These are phyloP conservation scores for Sinodicranocentrus sp. DNA, from an alignment of 2,888 invertebrate species.

Conservation along the genomic window DNA sequence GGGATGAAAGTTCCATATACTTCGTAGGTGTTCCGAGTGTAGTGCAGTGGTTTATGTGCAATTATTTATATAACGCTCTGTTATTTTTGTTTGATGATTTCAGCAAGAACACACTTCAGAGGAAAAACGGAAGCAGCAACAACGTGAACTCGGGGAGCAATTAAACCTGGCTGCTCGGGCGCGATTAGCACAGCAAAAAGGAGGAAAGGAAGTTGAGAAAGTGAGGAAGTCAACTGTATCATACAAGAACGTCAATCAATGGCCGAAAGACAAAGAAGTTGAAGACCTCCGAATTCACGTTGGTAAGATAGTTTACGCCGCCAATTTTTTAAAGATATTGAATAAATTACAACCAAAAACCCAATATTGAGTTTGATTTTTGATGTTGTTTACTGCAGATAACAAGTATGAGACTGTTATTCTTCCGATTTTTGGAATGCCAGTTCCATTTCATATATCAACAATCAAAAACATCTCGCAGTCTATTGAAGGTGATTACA, in stretches of 20 bases:
- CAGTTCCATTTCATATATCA: slow-evolving; percentile 99
- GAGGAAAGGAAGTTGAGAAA: slow-evolving; percentile 91
- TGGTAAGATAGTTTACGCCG: too few relatives aligned
- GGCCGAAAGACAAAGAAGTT: slow-evolving; percentile 96
- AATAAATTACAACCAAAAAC: too few relatives aligned
- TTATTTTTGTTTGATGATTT: slow-evolving; percentile 47
- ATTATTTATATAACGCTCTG: not conserved
- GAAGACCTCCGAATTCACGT: slow-evolving; percentile 96
- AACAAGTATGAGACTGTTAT: slow-evolving; percentile 99
- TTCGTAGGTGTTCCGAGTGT: not conserved
- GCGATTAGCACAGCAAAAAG: slow-evolving; percentile 89
- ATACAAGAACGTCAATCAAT: slow-evolving; percentile 93
- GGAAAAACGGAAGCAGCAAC: slow-evolving; percentile 97
- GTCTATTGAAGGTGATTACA: slow-evolving; percentile 99
- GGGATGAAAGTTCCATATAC: not conserved
- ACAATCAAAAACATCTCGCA: slow-evolving; percentile 99
- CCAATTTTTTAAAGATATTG: too few relatives aligned
- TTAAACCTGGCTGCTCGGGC: slow-evolving; percentile 96
- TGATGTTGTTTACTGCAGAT: slow-evolving; percentile 82
- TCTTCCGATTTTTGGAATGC: slow-evolving; percentile 95
- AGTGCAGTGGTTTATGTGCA: not conserved
- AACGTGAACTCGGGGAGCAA: slow-evolving; percentile 93
- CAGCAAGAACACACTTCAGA: slow-evolving; percentile 95
- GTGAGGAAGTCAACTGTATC: slow-evolving; percentile 96
- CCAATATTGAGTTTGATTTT: too few relatives aligned